Evolutionary conservation across 2,113 vertebrate genomes (phyloP), one percentile per base, ranked within the genome.

Genomic region (Panurus biarmicus): DNA sequence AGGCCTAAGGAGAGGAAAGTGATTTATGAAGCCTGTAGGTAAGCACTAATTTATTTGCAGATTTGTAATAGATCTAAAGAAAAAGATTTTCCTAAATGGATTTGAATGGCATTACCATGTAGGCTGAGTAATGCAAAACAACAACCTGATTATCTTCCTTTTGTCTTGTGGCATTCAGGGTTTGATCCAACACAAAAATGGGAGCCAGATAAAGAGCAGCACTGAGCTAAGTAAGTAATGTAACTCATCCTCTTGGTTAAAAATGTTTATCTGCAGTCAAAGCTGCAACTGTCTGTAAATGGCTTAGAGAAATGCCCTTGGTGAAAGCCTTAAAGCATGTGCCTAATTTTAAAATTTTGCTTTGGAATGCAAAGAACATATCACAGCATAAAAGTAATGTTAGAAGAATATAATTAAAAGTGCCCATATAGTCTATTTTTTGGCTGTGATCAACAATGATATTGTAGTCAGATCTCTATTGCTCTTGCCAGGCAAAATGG

Each of bases 51-150:
- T 65, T 92, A 83, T 91, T 72, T 75, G 73, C 21, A 79, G 57
- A 71, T 57, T 71, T 2, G 3, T 72, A 69, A 45, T 85, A 40
- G 65, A 76, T 73, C 78, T 88, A 71, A 93, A 67, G 81, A 54
- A 87, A 85, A 93, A 89, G 36, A 51, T 93, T 90, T 96, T 93
- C 61, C 56, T 91, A 87, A 94, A 87, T 78, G 89, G 69, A 89
- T 47, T 51, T 89, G 38, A 89, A 65, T 88, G 93, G 21, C 47
- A 83, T 83, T 73, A 85, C 85, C 81, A 6, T 77, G 11, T 79
- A 81, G 81, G 50, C 42, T 74, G 86, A 45, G 38, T 93, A 91
- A 89, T 89, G 57, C 66, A 67, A 70, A 95, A 88, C 83, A 92
- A 54, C 71, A 87, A 92, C 96, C 89, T 94, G 70, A 85, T 93